phyloP scores from a whole-genome alignment of 2,888 invertebrate genomes.

The Mythimna pallens region DNA sequence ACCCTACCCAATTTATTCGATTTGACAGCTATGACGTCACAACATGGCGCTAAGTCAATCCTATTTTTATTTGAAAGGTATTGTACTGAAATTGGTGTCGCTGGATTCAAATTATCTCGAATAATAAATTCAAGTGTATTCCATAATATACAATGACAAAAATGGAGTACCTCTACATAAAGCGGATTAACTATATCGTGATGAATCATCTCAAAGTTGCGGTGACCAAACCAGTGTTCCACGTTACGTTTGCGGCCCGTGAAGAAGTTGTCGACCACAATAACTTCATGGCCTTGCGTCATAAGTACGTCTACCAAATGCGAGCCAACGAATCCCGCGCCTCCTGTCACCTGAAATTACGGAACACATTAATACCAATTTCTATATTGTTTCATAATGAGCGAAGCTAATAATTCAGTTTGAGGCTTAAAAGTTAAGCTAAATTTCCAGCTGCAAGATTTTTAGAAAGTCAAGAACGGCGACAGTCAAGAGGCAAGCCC shows the following conservation, averaged over 20 bases:
- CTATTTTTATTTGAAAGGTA: neutral
- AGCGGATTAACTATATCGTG: conserved; percentile 99
- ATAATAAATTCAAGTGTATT: neutral
- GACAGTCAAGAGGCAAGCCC: no score
- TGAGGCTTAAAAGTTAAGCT: no score
- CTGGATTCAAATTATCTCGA: neutral
- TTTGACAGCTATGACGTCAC: no score
- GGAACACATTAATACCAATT: neutral
- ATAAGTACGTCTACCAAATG: conserved; percentile 99
- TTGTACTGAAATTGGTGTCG: neutral
- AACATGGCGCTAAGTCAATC: no score
- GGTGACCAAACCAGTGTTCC: conserved; percentile 99
- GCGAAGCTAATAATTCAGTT: no score
- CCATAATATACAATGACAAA: neutral
- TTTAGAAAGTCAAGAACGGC: no score
- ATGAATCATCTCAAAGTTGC: conserved; percentile 99
- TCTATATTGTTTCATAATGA: no score
- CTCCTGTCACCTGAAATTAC: conserved; percentile 95
- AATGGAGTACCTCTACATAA: conserved; percentile 94
- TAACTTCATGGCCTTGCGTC: conserved; percentile 98
- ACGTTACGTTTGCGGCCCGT: conserved; percentile 99
- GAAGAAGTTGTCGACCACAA: conserved; percentile 99
- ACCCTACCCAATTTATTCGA: no score
- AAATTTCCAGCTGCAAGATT: no score
- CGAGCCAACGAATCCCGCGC: conserved; percentile 99